phyloP scores from a whole-genome alignment of 2,113 vertebrate genomes.

The Lipophrys pholis region DNA sequence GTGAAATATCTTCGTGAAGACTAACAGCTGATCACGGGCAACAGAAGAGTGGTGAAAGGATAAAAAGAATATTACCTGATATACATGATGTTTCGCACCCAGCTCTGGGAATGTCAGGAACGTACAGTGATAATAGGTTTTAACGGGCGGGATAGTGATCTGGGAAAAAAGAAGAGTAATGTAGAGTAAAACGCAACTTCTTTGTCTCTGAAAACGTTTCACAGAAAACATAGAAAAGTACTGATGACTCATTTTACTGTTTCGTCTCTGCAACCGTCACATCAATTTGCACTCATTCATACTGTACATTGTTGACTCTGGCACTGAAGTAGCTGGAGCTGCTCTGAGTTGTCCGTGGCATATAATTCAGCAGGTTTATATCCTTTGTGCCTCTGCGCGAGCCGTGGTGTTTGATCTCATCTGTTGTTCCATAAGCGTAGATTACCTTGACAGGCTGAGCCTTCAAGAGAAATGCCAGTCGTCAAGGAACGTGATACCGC shows the following conservation, averaged over 20 bases:
- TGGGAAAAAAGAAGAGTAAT: conserved; percentile 44
- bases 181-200: neutral
- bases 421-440: conserved; percentile 76
- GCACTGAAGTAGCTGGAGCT: conserved; percentile 48
- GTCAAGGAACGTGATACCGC: neutral
- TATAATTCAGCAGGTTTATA: conserved; percentile 76
- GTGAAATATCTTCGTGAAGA: too few relatives aligned
- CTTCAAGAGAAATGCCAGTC: conserved; percentile 38
- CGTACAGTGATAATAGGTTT: conserved; percentile 86
- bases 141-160: conserved; percentile 78
- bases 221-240: neutral
- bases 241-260: neutral
- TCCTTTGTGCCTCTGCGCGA: conserved; percentile 68
- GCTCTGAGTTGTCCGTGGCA: conserved; percentile 7
- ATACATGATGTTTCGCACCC: conserved; percentile 83
- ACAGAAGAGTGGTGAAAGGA: too few relatives aligned
- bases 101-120: conserved; percentile 79
- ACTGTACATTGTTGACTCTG: conserved; percentile 67
- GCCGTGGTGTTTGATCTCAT: conserved; percentile 65
- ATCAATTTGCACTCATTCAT: neutral
- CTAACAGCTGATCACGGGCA: too few relatives aligned
- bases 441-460: conserved; percentile 71
- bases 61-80: conserved; percentile 76
- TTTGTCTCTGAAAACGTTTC: neutral
- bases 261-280: neutral